Evolutionary conservation across 2,113 vertebrate species (phyloP).

Genomic region (Ailurus styani): DNA sequence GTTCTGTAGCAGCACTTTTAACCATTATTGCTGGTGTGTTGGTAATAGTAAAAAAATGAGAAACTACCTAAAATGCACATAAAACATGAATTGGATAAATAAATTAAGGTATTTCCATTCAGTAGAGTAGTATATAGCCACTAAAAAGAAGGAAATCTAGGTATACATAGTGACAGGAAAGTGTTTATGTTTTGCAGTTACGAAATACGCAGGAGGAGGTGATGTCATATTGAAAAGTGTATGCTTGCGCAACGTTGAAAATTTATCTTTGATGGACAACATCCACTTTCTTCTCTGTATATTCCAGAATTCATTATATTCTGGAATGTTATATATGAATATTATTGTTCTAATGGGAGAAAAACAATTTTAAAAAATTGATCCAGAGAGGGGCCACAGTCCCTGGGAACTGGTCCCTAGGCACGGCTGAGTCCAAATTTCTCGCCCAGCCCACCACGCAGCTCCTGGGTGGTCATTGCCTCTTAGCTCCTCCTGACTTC

Average conservation of each 20-base stretch:
- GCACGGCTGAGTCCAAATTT: not conserved
- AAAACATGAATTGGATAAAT: not conserved
- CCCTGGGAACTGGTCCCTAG: not conserved
- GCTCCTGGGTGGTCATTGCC: not conserved
- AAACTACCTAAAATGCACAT: not conserved
- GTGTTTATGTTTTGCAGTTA: not conserved
- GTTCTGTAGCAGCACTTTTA: not conserved
- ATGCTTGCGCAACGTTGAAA: not conserved
- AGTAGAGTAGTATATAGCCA: not conserved
- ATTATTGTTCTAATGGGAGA: not conserved
- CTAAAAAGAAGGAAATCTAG: not conserved
- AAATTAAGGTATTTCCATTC: not conserved
- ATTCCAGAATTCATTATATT: not conserved
- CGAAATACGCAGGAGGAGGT: not conserved
- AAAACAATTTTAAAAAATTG: not conserved
- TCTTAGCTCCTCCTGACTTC: constrained; percentile 34
- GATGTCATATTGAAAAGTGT: not conserved
- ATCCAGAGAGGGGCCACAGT: not conserved
- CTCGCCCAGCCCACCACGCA: not conserved
- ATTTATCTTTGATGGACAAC: not conserved
- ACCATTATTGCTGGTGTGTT: not conserved
- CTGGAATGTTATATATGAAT: not conserved
- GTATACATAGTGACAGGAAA: not conserved
- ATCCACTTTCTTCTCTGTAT: not conserved
- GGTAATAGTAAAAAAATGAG: not conserved